Evolutionary conservation across 2,888 invertebrate genomes (phyloP).

Genomic region (Eupsilia transversa): DNA sequence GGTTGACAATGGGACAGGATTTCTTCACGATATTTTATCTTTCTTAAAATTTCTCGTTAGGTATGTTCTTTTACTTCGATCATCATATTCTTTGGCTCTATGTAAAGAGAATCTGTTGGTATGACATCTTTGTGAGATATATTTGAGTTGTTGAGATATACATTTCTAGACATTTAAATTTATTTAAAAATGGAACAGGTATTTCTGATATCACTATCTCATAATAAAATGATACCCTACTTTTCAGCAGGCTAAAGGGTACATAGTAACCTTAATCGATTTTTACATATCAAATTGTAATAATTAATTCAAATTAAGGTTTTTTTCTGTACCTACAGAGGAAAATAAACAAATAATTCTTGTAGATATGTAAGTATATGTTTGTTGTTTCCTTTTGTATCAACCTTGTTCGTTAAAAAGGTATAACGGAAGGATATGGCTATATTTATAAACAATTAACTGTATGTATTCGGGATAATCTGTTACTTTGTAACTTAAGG

Average conservation of each 20-base stretch:
- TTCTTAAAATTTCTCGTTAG: not conserved
- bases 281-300: conserved; percentile 13
- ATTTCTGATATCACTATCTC: not conserved
- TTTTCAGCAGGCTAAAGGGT: conserved; percentile 14
- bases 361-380: not conserved
- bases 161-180: not conserved
- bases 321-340: conserved; percentile 32
- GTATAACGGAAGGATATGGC: conserved; percentile 21
- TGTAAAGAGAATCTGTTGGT: not conserved
- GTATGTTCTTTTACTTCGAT: not conserved
- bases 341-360: conserved; percentile 16
- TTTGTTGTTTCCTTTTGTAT: conserved; percentile 39
- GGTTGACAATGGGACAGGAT: not conserved
- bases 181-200: not conserved
- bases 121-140: not conserved
- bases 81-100: not conserved
- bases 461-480: not conserved
- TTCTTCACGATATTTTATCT: not conserved
- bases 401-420: conserved; percentile 23
- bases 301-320: conserved; percentile 26
- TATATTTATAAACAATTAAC: conserved; percentile 8
- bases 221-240: conserved; percentile 23
- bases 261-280: conserved; percentile 30
- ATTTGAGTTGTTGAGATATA: not conserved
- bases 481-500: not conserved